A percentile compares a stretch with the other conserved stretches of the same genome.
Evolutionary conservation across 2,113 vertebrate species (phyloP).

Genomic region (Pituophis catenifer): DNA sequence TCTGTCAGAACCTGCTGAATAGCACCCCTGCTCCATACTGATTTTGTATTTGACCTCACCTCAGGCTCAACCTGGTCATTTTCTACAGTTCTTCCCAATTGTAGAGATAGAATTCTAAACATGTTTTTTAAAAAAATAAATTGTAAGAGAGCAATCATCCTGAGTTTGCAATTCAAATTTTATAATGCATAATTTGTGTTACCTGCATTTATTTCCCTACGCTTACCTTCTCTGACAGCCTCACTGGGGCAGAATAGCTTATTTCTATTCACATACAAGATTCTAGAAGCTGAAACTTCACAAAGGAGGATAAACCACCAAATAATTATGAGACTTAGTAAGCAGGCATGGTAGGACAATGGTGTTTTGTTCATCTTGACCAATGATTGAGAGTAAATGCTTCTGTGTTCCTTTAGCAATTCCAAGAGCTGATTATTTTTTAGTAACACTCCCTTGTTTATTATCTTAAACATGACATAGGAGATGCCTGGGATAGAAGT

Average conservation of each 20-base stretch:
- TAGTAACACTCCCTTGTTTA: not conserved
- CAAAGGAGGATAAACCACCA: not conserved
- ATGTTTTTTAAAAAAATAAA: not conserved
- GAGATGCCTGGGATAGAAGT: constrained; percentile 50
- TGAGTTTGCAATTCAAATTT: not conserved
- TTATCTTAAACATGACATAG: constrained; percentile 50
- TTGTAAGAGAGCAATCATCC: not conserved
- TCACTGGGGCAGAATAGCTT: not conserved
- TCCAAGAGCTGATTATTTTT: constrained; percentile 28
- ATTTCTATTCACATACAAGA: constrained; percentile 10
- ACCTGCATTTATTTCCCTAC: not conserved
- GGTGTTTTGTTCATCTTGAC: constrained; percentile 38
- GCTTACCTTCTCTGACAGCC: not conserved
- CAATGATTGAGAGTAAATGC: constrained; percentile 24
- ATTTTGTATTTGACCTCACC: not conserved
- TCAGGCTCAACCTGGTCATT: not conserved
- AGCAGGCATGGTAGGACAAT: constrained; percentile 31
- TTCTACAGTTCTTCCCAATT: not conserved
- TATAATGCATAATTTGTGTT: not conserved
- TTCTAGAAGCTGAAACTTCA: not conserved
- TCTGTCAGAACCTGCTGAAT: too few relatives aligned
- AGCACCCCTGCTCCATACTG: not conserved
- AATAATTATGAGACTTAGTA: not conserved
- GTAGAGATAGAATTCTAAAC: not conserved
- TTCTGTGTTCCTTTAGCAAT: constrained; percentile 6